Base-by-base conservation (phyloP, 2,888 invertebrate species). In the Mythimna loreyi region DNA sequence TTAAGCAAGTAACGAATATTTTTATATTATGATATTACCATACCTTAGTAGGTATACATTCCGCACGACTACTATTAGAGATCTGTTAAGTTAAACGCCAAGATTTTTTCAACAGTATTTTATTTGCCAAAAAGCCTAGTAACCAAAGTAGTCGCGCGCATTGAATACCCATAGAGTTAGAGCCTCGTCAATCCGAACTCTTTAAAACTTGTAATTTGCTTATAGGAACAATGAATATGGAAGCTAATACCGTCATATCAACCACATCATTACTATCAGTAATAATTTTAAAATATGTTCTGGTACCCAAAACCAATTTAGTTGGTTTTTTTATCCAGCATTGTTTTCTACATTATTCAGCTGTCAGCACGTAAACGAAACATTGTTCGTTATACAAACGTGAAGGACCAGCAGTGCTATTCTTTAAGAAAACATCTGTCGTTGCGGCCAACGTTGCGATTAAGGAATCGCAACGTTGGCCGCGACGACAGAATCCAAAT, bases 41-140 rank as follows among this genome's bases (percentile, higher is more conserved):
- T 28, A 28, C 16, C 36, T 49, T 36, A 58, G 28, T 55, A 33
- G 13, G 30, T 36, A 53, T 59, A 67, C 67, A 58, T 76, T 58
- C 47, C 47, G 28, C 23, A 36, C 23, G 28, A 36, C n/a, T 56
- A 50, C 23, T 49, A 49, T 43, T 25, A 13, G 36, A 45, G 33
- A 43, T 59, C 7, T 40, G 13, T 13, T 59, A 30, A 23, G 4
- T 8, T 21, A 25, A 40, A 52, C n/a, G 19, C 8, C 25, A 36
- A 33, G 8, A 6, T n/a, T 40, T 40, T 36, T 11, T 25, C 30
- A 8, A 23, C 16, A n/a, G 11, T 50, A 30, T 11, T 30, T 40
- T 23, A 11, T 66, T 23, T 19, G 67, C 40, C 4, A 4, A 28
- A 49, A 23, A 11, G 8, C 19, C 19, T 36, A 30, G 19, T n/a